phyloP scores from a whole-genome alignment of 2,797 vertebrate genomes.

The Pachyuromys duprasi region DNA sequence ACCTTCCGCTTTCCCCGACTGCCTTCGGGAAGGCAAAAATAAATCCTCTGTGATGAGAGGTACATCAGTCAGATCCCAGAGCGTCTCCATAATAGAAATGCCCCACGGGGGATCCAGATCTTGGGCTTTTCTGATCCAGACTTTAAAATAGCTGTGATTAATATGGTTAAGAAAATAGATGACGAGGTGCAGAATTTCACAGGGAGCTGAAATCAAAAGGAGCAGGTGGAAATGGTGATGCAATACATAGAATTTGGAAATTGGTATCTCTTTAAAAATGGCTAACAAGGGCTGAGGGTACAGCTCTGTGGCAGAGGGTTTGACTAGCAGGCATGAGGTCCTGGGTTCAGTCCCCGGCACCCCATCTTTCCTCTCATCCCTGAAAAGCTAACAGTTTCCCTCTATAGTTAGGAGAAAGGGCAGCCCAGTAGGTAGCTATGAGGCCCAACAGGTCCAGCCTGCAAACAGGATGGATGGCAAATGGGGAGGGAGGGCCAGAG shows the following conservation, averaged over 20 bases:
- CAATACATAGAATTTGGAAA: constrained; percentile 30
- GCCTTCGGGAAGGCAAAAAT: constrained; percentile 65
- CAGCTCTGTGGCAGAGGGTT: not conserved
- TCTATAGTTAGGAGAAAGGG: not conserved
- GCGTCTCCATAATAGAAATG: constrained; percentile 52
- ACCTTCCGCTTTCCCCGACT: not conserved
- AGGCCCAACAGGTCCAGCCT: not conserved
- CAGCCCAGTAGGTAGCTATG: not conserved
- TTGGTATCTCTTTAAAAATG: not conserved
- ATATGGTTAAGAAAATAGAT: constrained; percentile 31
- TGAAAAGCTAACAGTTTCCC: not conserved
- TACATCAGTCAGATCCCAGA: constrained; percentile 48
- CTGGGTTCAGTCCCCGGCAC: not conserved
- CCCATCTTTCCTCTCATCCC: too few species aligned
- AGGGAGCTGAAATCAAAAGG: constrained; percentile 23
- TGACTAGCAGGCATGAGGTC: not conserved
- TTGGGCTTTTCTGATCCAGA: constrained; percentile 18
- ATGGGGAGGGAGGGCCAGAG: accelerated
- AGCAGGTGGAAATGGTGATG: not conserved
- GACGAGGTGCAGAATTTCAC: constrained; percentile 27
- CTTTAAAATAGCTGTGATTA: constrained; percentile 64
- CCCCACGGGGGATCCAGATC: constrained; percentile 40
- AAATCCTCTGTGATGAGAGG: constrained; percentile 58
- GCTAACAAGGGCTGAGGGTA: not conserved
- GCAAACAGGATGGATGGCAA: not conserved